Evolutionary conservation across 2,888 invertebrate genomes (phyloP), one percentile per base, ranked within the genome.

Genomic region (Scaptomyza reducta): DNA sequence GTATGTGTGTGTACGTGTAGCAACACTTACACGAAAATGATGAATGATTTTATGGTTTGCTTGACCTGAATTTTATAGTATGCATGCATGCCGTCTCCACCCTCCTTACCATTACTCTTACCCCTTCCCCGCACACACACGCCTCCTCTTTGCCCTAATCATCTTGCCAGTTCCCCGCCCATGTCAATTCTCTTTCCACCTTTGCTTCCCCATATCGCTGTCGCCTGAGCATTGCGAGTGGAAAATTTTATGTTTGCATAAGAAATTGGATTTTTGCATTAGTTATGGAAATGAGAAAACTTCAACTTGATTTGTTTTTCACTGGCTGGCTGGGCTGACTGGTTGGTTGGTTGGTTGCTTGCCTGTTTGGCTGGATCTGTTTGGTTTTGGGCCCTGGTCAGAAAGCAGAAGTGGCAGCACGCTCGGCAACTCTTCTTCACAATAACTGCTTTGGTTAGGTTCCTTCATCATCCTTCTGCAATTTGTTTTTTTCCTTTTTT

Each of bases 251-350:
- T 89, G 89, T 89, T 89, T 89, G 88, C 90, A 87, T 89, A 87
- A 90, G 90, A 90, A 89, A 89, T 90, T 90, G 90, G 90, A 90
- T 90, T 89, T 90, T 89, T 90, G 90, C 90, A 90, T 89, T 89
- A 90, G 90, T 90, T 89, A 89, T 90, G 90, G 88, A 90, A 90
- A 90, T 89, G 84, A 83, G 84, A 85, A 85, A 85, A 85, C 84
- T 85, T 85, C 88, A 85, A 85, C 86, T 85, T 87, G 89, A 87
- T 87, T 85, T 83, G 82, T 83, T 83, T 83, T 83, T 79, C 79
- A 79, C 76, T 79, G 79, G 65, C 70, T 69, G 59, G 33, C 46
- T 70, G 56, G 45, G 45, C 58, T 71, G 51, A 6, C 41, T 58
- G 53, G 13, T 13, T 51, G 33, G 51, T 22, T 22, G 53, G 22